Evolutionary conservation across 2,888 invertebrate species (phyloP), one percentile per base, ranked within the genome.

Genomic region (Aleiodes testaceus): DNA sequence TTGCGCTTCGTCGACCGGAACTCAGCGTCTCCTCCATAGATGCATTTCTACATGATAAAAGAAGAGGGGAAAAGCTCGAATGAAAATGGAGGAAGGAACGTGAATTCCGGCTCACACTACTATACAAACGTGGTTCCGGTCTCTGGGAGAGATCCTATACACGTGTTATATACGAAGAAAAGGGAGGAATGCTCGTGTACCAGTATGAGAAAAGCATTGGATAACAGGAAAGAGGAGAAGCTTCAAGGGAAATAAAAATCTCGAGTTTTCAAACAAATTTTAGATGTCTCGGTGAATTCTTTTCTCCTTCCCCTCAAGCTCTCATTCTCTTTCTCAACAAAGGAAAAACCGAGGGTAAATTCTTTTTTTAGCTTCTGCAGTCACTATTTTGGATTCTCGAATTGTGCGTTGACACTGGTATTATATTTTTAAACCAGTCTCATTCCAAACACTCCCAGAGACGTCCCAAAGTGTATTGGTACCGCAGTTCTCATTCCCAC

Each of bases 1-100:
- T 79, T 75, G 78, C 72, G 79, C 79, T 79, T 77, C 77, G 75
- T 74, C 75, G 79, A 78, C 79, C 79, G 75, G 77, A 78, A 79
- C 78, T 76, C 72, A 72, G 66, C 70, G 47, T 63, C 30, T 69
- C 61, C 49, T 68, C 47, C 45, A 64, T 68, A 44, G 20, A 63
- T 45, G 20, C 16, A 47, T 44, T 63, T 22, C 47, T 22, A 67
- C 49, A 66, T 36, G n/a, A 55, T 45, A 53, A 18, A 64, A 49
- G 20, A 52, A 52, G 30, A 70, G 47, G 30, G 49, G 52, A 52
- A 55, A 26, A 65, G 72, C 70, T 70, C 69, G 63, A 72, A 76
- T 72, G 73, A 76, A 75, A 76, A 75, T 76, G 68, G 70, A 74
- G 59, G 22, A 66, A 72, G 72, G 26, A 67, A 69, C 49, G 50